Evolutionary conservation across 2,888 invertebrate genomes (phyloP).

Genomic region (Galerucella calmariensis): DNA sequence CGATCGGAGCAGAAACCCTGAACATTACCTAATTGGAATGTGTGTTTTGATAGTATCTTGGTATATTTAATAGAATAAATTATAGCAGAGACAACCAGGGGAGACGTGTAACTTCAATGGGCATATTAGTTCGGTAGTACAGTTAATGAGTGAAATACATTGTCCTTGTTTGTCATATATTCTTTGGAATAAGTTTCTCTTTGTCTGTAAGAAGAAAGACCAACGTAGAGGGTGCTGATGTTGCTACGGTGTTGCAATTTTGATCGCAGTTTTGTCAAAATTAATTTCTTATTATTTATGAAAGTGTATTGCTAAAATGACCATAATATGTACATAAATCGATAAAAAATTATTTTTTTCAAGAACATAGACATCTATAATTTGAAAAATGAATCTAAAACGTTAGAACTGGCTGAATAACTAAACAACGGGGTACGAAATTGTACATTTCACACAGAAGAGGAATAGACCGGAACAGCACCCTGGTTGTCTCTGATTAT

Average conservation of each 20-base stretch:
- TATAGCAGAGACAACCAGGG: neutral
- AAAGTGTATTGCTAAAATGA: neutral
- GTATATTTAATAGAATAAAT: no score
- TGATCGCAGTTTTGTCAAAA: neutral
- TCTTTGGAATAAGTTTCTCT: slow-evolving; percentile 3
- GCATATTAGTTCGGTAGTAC: neutral
- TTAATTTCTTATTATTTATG: slow-evolving; percentile 1
- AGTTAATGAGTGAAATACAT: slow-evolving; percentile 4
- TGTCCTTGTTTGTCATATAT: slow-evolving; percentile 7
- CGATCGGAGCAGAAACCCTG: no score
- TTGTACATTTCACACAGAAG: slow-evolving; percentile 3
- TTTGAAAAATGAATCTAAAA: slow-evolving; percentile 2
- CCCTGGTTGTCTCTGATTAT: no score
- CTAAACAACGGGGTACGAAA: neutral
- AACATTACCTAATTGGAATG: no score
- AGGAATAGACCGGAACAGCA: neutral
- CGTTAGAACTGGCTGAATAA: neutral
- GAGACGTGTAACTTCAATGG: neutral
- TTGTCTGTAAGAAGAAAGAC: neutral
- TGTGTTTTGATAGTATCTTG: no score
- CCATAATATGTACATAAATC: neutral
- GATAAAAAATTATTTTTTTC: neutral
- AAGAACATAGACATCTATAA: neutral
- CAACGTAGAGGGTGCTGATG: neutral
- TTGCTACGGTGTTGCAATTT: neutral